phyloP scores from a whole-genome alignment of 2,113 vertebrate genomes.

The Corythoichthys haematopterus region DNA sequence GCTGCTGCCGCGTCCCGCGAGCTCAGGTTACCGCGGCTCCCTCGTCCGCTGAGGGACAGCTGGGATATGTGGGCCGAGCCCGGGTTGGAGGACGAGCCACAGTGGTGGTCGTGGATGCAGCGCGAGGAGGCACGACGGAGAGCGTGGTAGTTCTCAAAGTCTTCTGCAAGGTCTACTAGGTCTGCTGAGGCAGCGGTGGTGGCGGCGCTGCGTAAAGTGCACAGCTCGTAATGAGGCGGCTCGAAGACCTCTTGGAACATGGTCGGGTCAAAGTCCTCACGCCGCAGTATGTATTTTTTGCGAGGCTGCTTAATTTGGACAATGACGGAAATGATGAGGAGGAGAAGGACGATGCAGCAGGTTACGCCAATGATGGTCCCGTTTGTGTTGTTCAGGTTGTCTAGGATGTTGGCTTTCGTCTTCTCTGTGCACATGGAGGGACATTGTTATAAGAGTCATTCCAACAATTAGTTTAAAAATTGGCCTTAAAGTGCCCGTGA shows the following conservation, averaged over 20 bases:
- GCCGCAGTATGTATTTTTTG: conserved; percentile 93
- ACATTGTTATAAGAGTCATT: conserved; percentile 11
- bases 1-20: conserved; percentile 74
- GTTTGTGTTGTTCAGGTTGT: conserved; percentile 97
- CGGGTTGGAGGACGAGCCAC: conserved; percentile 76
- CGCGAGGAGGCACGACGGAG: conserved; percentile 91
- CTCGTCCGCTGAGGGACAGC: conserved; percentile 80
- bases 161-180: conserved; percentile 88
- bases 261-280: conserved; percentile 93
- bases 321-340: conserved; percentile 89
- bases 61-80: conserved; percentile 65
- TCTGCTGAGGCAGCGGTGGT: conserved; percentile 78
- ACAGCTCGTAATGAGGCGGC: conserved; percentile 94
- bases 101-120: conserved; percentile 96
- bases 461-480: neutral
- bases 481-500: neutral
- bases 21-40: conserved; percentile 91
- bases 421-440: conserved; percentile 75
- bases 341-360: conserved; percentile 92
- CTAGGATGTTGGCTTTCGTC: conserved; percentile 89
- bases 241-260: conserved; percentile 98
- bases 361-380: conserved; percentile 94
- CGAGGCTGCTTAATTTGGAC: conserved; percentile 98
- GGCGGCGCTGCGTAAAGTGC: conserved; percentile 84
- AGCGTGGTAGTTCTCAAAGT: conserved; percentile 93